phyloP scores from a whole-genome alignment of 2,113 vertebrate species.

The Talpa occidentalis region DNA sequence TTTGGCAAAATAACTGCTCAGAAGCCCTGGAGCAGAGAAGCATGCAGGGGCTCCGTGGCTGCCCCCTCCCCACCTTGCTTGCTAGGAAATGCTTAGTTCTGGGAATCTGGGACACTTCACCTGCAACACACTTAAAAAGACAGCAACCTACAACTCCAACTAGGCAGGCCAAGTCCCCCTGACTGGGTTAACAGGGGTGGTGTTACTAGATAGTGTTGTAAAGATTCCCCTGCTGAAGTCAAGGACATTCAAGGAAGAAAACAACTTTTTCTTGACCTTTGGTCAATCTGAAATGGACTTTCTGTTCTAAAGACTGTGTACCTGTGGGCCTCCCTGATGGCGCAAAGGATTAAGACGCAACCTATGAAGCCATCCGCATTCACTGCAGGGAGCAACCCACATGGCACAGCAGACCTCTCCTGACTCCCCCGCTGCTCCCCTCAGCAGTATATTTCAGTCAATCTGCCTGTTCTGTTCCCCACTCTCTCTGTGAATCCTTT shows the following conservation, averaged over 20 bases:
- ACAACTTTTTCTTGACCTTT: background rate
- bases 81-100: background rate
- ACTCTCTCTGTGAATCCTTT: too few species aligned
- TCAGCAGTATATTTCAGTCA: too few species aligned
- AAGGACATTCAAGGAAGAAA: background rate
- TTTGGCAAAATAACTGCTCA: background rate
- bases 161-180: background rate
- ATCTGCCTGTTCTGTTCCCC: too few species aligned
- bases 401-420: too few species aligned
- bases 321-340: too few species aligned
- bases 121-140: background rate
- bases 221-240: background rate
- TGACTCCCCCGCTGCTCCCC: too few species aligned
- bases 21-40: background rate
- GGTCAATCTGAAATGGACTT: background rate
- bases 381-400: too few species aligned
- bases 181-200: background rate
- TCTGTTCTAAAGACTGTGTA: background rate
- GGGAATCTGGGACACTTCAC: background rate
- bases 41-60: background rate
- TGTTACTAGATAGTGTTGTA: background rate
- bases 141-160: rapidly evolving
- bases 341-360: too few species aligned
- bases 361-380: too few species aligned
- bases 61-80: too few species aligned